These are phyloP conservation scores for Cheilinus undulatus DNA, from an alignment of 2,113 vertebrate species.

Conservation along the genomic window DNA sequence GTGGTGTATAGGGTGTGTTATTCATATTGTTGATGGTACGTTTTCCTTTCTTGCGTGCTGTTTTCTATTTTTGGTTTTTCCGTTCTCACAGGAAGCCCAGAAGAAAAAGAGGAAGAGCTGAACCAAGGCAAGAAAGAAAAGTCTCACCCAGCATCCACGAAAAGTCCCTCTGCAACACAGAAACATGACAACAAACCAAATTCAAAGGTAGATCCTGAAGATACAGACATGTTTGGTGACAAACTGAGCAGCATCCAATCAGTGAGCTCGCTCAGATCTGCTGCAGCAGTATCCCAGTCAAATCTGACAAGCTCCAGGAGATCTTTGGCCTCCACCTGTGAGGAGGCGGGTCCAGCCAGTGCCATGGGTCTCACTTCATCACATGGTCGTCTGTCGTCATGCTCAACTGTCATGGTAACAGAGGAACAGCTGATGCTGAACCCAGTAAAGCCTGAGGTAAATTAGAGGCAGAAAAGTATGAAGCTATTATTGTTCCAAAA, in stretches of 20 bases:
- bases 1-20: no score
- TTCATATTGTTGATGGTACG: neutral
- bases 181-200: neutral
- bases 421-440: conserved; percentile 66
- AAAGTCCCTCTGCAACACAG: neutral
- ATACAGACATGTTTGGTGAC: neutral
- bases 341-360: neutral
- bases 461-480: neutral
- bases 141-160: neutral
- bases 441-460: conserved; percentile 48
- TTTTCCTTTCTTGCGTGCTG: neutral
- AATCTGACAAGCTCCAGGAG: conserved; percentile 19
- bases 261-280: conserved; percentile 13
- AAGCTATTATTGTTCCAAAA: no score
- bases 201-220: neutral
- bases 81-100: neutral
- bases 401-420: conserved; percentile 48
- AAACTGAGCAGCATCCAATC: conserved; percentile 22
- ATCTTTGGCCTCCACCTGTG: conserved; percentile 24
- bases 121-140: conserved; percentile 4
- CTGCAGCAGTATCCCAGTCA: neutral
- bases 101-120: neutral
- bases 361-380: conserved; percentile 8
- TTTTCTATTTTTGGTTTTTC: conserved; percentile 6
- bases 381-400: conserved; percentile 38